phyloP scores from a whole-genome alignment of 2,113 vertebrate genomes.

The Mola mola region DNA sequence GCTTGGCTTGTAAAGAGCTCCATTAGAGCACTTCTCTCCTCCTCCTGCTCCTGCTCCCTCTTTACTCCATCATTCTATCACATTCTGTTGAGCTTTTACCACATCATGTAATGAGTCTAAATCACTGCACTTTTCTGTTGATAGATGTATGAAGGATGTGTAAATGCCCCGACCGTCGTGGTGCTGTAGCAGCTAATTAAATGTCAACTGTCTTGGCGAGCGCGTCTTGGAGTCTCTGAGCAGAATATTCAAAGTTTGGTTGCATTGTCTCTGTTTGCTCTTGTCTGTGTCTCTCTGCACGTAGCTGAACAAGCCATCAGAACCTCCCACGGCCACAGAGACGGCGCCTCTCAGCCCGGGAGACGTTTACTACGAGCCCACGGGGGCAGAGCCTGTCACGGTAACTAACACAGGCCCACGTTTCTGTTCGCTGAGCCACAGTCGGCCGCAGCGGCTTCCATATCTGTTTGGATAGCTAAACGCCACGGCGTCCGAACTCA shows the following conservation, averaged over 20 bases:
- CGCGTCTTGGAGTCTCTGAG: too few species aligned
- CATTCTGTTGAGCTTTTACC: constrained; percentile 13
- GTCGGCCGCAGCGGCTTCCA: constrained; percentile 12
- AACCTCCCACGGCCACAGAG: constrained; percentile 61
- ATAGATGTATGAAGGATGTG: constrained; percentile 37
- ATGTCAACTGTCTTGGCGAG: too few species aligned
- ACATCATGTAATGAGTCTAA: constrained; percentile 32
- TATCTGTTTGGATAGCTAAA: constrained; percentile 25
- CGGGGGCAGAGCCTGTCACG: constrained; percentile 75
- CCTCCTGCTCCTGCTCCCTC: background rate
- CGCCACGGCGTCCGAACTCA: too few species aligned
- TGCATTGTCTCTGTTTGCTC: background rate
- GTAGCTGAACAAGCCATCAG: constrained; percentile 75
- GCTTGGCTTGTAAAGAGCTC: constrained; percentile 56
- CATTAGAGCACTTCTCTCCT: constrained; percentile 33
- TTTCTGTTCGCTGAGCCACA: background rate
- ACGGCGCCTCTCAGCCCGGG: constrained; percentile 67
- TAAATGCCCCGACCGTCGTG: constrained; percentile 12
- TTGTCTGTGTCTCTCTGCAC: constrained; percentile 10
- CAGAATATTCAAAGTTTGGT: too few species aligned
- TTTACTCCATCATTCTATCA: constrained; percentile 39
- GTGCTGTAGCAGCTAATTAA: too few species aligned
- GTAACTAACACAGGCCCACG: constrained; percentile 54
- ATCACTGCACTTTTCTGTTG: constrained; percentile 36
- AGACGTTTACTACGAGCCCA: constrained; percentile 79